These are phyloP conservation scores for Alentia gelatinosa DNA, from an alignment of 2,888 invertebrate genomes.

Conservation along the genomic window DNA sequence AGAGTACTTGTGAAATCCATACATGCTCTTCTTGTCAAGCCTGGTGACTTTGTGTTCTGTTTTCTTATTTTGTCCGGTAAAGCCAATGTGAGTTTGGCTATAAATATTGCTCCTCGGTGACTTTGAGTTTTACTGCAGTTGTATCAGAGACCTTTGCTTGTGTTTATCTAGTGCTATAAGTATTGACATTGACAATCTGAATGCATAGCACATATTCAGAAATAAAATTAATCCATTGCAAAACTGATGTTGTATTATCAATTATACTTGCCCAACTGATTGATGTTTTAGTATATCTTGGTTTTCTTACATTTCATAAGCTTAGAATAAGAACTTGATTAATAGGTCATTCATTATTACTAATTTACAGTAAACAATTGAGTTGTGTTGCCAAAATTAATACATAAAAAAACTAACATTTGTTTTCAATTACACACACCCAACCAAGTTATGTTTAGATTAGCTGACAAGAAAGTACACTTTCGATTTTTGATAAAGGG, in stretches of 20 bases:
- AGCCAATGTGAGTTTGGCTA: conserved; percentile 19
- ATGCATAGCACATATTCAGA: conserved; percentile 16
- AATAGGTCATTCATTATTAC: no score
- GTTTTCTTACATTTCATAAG: no score
- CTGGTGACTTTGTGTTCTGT: neutral
- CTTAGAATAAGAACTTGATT: no score
- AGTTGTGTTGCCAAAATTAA: no score
- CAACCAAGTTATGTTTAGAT: no score
- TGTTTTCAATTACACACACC: no score
- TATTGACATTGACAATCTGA: conserved; percentile 23
- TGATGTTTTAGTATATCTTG: no score
- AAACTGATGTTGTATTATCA: neutral
- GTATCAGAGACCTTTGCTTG: neutral
- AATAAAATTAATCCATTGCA: conserved; percentile 45
- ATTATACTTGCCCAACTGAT: no score
- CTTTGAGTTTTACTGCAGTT: neutral
- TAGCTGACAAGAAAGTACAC: no score
- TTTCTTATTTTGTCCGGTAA: conserved; percentile 16
- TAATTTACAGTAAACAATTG: no score
- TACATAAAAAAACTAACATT: no score
- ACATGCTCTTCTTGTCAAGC: neutral
- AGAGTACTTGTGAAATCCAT: conserved; percentile 18
- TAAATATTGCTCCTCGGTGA: conserved; percentile 16
- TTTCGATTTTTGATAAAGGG: no score
- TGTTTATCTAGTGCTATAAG: conserved; percentile 39